Base-by-base conservation (phyloP, 2,797 vertebrate species). In the Lutjanus argentimaculatus region DNA sequence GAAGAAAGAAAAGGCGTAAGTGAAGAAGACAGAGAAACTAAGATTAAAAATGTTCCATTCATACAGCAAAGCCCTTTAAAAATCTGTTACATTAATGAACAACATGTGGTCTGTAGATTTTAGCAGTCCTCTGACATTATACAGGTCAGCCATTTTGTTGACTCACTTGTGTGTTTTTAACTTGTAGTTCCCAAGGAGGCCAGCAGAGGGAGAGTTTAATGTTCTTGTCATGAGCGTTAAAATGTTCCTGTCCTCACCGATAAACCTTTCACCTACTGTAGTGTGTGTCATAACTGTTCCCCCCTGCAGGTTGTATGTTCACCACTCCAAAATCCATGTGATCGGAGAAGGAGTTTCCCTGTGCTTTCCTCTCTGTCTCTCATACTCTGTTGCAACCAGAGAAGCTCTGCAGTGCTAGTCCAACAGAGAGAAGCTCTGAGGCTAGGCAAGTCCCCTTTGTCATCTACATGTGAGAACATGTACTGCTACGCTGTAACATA, bases 171-270 rank as follows among this genome's bases (percentile, higher is more conserved):
- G 14, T 48, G 46, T 15, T 5, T 14, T 15, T 14, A 6, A 48
- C 46, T 15, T 48, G 46, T 48, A 48, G 46, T 48, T 48, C 14
- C 46, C 14, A 14, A 15, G 46, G 4, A 48, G 14, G 14, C 46
- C 46, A 48, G 55, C 67, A 92, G 93, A 65, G 89, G 90, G 89
- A 14, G 15, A 57, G 15, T 67, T 15, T 61, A 53, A n/a, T 55
- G 7, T 16, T 30, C 2, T 51, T 25, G 71, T 19, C 49, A 75
- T 8, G 25, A 78, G 57, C 45, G 40, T 51, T 67, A 55, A 78
- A 59, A 67, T 83, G 69, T 75, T 52, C 40, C 49, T 83, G 62
- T 72, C 42, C 43, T 68, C 21, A 43, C 45, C 57, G 55, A 61
- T 55, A 67, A 69, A 63, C 46, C 17, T 55, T 51, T 1, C 45